Percentiles rank a stretch among this genome's conserved stretches.
These are phyloP conservation scores for Takifugu ocellatus DNA, from an alignment of 2,797 vertebrate species.

Conservation along the genomic window DNA sequence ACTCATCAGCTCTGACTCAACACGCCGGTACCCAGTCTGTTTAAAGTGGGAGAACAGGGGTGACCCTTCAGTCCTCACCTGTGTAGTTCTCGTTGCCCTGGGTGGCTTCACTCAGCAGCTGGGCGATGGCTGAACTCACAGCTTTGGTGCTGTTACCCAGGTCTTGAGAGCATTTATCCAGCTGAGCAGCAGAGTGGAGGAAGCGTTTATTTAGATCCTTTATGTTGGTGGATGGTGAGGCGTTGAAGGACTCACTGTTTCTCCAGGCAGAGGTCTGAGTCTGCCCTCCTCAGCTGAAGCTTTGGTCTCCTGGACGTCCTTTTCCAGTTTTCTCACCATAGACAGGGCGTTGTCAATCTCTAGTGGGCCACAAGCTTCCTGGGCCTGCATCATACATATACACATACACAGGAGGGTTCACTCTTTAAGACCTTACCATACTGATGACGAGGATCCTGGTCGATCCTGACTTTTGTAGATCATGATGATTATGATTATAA, in stretches of 20 bases:
- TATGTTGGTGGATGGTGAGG: too few species aligned
- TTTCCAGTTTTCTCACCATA: slow-evolving; percentile 87
- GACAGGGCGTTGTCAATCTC: slow-evolving; percentile 94
- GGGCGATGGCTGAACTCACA: slow-evolving; percentile 90
- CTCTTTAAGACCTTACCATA: too few species aligned
- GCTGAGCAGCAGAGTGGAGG: slow-evolving; percentile 60
- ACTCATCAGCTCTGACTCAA: too few species aligned
- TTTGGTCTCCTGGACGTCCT: slow-evolving; percentile 90
- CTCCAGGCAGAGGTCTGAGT: slow-evolving; percentile 91
- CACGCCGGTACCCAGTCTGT: too few species aligned
- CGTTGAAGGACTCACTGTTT: slow-evolving; percentile 77
- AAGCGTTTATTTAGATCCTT: too few species aligned
- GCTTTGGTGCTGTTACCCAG: slow-evolving; percentile 96
- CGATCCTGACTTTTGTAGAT: too few species aligned
- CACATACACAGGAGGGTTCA: too few species aligned
- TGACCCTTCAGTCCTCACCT: slow-evolving; percentile 66
- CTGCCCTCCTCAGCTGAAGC: slow-evolving; percentile 87
- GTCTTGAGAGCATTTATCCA: slow-evolving; percentile 95
- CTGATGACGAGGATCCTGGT: too few species aligned
- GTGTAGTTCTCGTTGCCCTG: slow-evolving; percentile 98
- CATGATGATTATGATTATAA: too few species aligned
- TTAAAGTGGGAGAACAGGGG: too few species aligned
- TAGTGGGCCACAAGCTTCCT: slow-evolving; percentile 93
- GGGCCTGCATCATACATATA: slow-evolving; percentile 74
- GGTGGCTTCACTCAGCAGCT: slow-evolving; percentile 90